Evolutionary conservation across 2,797 vertebrate species (phyloP).

Genomic region (Lepus oiostolus): DNA sequence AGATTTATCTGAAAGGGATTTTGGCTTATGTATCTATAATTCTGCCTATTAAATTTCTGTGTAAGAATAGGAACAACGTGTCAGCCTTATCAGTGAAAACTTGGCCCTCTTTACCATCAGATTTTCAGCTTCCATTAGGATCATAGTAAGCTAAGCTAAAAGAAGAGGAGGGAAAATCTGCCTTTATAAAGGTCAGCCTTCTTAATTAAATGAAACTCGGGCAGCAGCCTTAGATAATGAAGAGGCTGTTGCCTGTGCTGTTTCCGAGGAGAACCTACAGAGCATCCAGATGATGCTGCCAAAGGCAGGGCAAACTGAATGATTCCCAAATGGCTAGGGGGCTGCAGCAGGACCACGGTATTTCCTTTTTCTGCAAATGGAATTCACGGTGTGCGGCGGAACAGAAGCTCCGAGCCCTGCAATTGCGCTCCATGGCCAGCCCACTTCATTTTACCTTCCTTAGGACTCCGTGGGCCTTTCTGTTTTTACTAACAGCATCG

Average conservation of each 20-base stretch:
- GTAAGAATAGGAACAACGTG: slow-evolving; percentile 65
- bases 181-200: slow-evolving; percentile 71
- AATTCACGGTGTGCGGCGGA: neutral
- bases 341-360: neutral
- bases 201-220: slow-evolving; percentile 80
- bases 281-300: slow-evolving; percentile 65
- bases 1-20: slow-evolving; percentile 61
- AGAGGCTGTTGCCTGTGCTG: slow-evolving; percentile 74
- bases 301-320: slow-evolving; percentile 72
- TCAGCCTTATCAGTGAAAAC: slow-evolving; percentile 70
- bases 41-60: slow-evolving; percentile 67
- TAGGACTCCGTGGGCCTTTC: neutral
- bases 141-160: slow-evolving; percentile 50
- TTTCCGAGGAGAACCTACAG: slow-evolving; percentile 64
- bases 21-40: slow-evolving; percentile 58
- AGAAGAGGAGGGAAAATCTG: neutral
- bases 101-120: slow-evolving; percentile 62
- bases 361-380: neutral
- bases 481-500: neutral
- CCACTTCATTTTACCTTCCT: neutral
- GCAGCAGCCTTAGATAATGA: slow-evolving; percentile 77
- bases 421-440: accelerated
- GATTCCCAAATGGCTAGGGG: slow-evolving; percentile 67
- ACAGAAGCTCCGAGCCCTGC: neutral
- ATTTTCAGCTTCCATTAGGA: slow-evolving; percentile 68